Conservation (phyloP, 64 coral and sea anemone species). For the Acropora tenuis region DNA sequence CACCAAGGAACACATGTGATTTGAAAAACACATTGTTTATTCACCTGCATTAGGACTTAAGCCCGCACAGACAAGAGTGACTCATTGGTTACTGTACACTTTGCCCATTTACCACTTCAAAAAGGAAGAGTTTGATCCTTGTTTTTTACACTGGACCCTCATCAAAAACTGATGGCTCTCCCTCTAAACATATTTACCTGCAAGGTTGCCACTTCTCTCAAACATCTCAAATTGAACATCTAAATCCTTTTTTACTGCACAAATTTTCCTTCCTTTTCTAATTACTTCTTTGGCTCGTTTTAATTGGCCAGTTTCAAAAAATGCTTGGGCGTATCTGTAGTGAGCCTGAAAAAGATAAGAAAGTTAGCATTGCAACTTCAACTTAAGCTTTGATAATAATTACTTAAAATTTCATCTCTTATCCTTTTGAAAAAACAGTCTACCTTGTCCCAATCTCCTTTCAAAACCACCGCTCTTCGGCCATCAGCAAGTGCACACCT, state of each 20-base stretch:
- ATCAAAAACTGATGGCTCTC: not conserved
- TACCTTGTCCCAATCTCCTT: constrained; percentile 97
- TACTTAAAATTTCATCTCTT: too few relatives aligned
- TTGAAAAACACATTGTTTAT: too few relatives aligned
- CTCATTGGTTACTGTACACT: too few relatives aligned
- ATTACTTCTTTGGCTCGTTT: constrained; percentile 65
- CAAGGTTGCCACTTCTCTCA: constrained; percentile 32
- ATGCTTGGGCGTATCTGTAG: constrained; percentile 91
- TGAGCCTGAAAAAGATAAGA: constrained; percentile 67
- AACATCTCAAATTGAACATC: constrained; percentile 61
- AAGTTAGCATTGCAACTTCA: not conserved
- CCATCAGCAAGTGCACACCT: constrained; percentile 90
- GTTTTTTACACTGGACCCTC: too few relatives aligned
- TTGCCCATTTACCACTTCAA: too few relatives aligned
- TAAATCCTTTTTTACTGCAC: constrained; percentile 77
- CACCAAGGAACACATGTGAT: too few relatives aligned
- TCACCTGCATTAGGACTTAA: too few relatives aligned
- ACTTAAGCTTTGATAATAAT: too few relatives aligned
- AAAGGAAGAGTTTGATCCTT: too few relatives aligned
- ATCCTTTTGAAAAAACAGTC: too few relatives aligned
- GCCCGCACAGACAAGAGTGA: too few relatives aligned
- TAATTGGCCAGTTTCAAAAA: constrained; percentile 49
- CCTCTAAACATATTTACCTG: not conserved
- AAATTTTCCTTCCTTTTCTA: constrained; percentile 50
- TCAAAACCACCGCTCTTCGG: constrained; percentile 83